Evolutionary conservation across 2,113 vertebrate genomes (phyloP).

Genomic region (Periophthalmus modestus): DNA sequence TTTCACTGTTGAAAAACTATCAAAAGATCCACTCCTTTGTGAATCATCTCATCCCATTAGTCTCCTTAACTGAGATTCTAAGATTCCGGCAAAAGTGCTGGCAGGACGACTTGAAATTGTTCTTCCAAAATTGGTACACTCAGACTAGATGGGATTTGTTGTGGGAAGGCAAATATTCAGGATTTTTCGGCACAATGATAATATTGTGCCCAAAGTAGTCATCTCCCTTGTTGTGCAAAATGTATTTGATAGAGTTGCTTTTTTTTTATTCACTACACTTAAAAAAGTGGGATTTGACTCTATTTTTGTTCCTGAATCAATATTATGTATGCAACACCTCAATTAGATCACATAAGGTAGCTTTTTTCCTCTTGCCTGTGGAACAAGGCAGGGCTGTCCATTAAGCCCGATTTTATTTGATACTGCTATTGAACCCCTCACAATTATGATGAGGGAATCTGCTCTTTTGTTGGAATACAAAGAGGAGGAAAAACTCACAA

Average conservation of each 20-base stretch:
- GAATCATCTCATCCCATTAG: constrained; percentile 4
- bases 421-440: background rate
- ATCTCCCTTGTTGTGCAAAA: background rate
- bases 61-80: constrained; percentile 3
- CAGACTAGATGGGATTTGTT: constrained; percentile 3
- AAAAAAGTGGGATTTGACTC: background rate
- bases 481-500: background rate
- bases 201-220: background rate
- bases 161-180: background rate
- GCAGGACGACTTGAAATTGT: background rate
- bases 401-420: background rate
- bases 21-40: constrained; percentile 4
- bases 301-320: background rate
- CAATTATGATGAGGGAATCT: constrained; percentile 6
- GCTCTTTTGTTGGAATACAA: background rate
- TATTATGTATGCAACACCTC: background rate
- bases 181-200: background rate
- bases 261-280: background rate
- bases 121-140: constrained; percentile 3
- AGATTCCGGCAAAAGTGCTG: constrained; percentile 4
- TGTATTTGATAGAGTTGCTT: background rate
- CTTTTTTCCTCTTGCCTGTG: background rate
- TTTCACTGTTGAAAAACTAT: constrained; percentile 11
- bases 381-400: background rate
- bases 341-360: background rate